phyloP scores from a whole-genome alignment of 2,888 invertebrate species.

The Doris montereyensis region DNA sequence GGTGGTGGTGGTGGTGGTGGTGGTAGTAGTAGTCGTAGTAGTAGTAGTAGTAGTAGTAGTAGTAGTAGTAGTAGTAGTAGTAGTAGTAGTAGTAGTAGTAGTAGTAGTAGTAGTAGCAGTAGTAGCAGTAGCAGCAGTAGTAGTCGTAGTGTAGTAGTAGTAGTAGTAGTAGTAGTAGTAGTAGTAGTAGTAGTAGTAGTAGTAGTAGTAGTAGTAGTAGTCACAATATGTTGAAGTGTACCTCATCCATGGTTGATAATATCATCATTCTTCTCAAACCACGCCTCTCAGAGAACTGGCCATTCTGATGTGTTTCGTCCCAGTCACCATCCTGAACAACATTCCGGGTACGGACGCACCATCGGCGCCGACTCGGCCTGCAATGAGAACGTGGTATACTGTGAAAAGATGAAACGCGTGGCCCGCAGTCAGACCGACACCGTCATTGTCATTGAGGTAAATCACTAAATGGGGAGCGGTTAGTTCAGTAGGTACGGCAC shows the following conservation, averaged over 20 bases:
- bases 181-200: constrained; percentile 20
- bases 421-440: constrained; percentile 2
- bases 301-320: constrained; percentile 34
- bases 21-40: neutral
- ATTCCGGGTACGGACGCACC: constrained; percentile 33
- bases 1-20: too few species aligned
- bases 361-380: constrained; percentile 30
- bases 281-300: constrained; percentile 12
- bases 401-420: constrained; percentile 36
- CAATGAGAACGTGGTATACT: constrained; percentile 35
- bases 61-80: constrained; percentile 1
- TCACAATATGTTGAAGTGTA: neutral
- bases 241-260: neutral
- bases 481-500: too few species aligned
- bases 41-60: neutral
- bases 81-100: constrained; percentile 20
- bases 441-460: constrained; percentile 38
- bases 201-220: neutral
- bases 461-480: too few species aligned
- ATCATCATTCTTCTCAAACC: neutral
- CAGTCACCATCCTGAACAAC: constrained; percentile 33
- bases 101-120: constrained; percentile 13
- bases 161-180: constrained; percentile 20
- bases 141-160: too few species aligned
- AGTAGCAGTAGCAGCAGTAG: constrained; percentile 12